Evolutionary conservation across 1,140 invertebrate genomes (phyloP).

Genomic region (Drosophila watanabei): DNA sequence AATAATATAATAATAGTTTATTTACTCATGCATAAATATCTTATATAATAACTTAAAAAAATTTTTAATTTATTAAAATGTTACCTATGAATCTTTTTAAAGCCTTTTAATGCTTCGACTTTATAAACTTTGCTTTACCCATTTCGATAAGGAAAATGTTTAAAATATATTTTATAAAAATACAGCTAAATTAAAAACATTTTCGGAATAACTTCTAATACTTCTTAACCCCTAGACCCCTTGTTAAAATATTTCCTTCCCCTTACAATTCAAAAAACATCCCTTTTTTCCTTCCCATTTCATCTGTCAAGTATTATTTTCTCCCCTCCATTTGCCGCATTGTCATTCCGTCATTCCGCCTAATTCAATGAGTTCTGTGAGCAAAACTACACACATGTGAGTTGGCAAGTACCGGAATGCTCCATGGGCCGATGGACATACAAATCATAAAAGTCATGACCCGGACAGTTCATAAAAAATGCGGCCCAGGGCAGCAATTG

Average conservation of each 20-base stretch:
- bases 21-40: neutral
- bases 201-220: too few relatives aligned
- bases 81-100: too few relatives aligned
- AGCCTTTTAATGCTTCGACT: too few relatives aligned
- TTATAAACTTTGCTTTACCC: too few relatives aligned
- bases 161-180: neutral
- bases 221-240: neutral
- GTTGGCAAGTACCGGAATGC: conserved; percentile 24
- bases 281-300: conserved; percentile 5
- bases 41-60: too few relatives aligned
- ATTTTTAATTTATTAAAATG: too few relatives aligned
- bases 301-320: neutral
- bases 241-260: neutral
- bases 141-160: neutral
- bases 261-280: neutral
- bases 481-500: conserved; percentile 74
- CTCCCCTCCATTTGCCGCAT: conserved; percentile 49
- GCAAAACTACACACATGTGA: conserved; percentile 65
- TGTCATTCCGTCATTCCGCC: conserved; percentile 60
- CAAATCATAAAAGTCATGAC: conserved; percentile 81
- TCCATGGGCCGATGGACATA: conserved; percentile 43
- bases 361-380: conserved; percentile 76
- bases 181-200: neutral
- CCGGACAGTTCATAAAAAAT: conserved; percentile 78
- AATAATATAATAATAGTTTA: neutral